Evolutionary conservation across 2,113 vertebrate genomes (phyloP).

Genomic region (Phylloscopus trochilus): DNA sequence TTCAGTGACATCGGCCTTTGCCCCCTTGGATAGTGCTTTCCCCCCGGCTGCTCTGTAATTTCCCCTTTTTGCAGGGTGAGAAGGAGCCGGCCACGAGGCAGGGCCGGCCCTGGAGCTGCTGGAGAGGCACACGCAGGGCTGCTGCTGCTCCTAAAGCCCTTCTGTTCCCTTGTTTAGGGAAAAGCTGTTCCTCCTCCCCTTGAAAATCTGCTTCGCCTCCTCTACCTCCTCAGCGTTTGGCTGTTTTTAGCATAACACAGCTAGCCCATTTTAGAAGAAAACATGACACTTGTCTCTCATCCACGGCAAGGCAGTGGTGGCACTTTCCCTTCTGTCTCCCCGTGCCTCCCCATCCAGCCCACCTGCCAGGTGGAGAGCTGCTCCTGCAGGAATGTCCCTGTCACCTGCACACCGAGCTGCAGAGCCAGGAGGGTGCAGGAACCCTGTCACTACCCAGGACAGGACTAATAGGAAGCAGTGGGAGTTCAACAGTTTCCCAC

Average conservation of each 20-base stretch:
- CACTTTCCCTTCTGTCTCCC: neutral
- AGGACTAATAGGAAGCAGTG: neutral
- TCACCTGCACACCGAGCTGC: neutral
- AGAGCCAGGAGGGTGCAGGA: neutral
- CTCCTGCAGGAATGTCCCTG: neutral
- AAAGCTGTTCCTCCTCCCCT: slow-evolving; percentile 28
- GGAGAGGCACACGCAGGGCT: neutral
- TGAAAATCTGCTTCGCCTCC: slow-evolving; percentile 30
- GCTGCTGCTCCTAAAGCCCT: neutral
- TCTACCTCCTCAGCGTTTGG: neutral
- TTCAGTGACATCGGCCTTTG: neutral
- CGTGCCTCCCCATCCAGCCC: neutral
- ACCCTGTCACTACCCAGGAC: accelerated
- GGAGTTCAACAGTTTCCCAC: neutral
- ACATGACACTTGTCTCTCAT: neutral
- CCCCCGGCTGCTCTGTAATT: neutral
- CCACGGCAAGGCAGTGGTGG: neutral
- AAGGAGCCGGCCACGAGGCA: accelerated
- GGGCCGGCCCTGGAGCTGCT: neutral
- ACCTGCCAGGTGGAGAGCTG: neutral
- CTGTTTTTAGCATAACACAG: neutral
- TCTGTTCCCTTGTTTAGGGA: neutral
- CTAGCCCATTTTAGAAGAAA: neutral
- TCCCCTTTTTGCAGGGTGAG: neutral
- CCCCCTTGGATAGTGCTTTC: neutral